phyloP scores from a whole-genome alignment of 2,113 vertebrate species.

The Leucoraja erinaceus region DNA sequence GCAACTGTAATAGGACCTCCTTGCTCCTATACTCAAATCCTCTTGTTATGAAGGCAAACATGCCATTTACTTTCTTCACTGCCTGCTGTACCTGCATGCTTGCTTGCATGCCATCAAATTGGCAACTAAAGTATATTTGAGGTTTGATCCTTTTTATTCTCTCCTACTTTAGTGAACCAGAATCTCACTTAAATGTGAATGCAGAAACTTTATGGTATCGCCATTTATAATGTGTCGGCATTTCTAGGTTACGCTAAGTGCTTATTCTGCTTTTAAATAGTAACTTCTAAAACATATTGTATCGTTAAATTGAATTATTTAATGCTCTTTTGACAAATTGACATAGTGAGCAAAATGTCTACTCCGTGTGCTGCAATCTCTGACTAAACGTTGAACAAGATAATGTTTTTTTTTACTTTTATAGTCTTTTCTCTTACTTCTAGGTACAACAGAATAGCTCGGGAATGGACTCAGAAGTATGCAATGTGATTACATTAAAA shows the following conservation, averaged over 20 bases:
- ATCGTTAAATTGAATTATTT: background rate
- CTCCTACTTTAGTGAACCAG: background rate
- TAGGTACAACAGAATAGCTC: constrained; percentile 99
- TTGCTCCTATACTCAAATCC: no score
- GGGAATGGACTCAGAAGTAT: constrained; percentile 99
- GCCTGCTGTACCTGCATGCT: no score
- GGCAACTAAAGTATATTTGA: background rate
- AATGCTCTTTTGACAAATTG: background rate
- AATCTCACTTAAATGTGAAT: background rate
- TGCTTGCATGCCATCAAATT: background rate
- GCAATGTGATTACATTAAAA: constrained; percentile 95
- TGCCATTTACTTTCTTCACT: no score
- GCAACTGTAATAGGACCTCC: no score
- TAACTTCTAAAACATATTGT: background rate
- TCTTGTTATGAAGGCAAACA: no score
- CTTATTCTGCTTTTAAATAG: background rate
- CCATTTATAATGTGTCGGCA: background rate
- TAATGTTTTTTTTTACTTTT: background rate
- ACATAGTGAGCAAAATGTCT: background rate
- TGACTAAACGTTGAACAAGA: background rate
- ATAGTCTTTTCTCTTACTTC: constrained; percentile 43
- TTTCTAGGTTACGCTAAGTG: background rate
- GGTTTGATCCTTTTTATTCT: background rate
- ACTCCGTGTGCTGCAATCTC: background rate
- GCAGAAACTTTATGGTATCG: background rate